phyloP scores from a whole-genome alignment of 2,888 invertebrate species.

The Hydropsyche betteni region DNA sequence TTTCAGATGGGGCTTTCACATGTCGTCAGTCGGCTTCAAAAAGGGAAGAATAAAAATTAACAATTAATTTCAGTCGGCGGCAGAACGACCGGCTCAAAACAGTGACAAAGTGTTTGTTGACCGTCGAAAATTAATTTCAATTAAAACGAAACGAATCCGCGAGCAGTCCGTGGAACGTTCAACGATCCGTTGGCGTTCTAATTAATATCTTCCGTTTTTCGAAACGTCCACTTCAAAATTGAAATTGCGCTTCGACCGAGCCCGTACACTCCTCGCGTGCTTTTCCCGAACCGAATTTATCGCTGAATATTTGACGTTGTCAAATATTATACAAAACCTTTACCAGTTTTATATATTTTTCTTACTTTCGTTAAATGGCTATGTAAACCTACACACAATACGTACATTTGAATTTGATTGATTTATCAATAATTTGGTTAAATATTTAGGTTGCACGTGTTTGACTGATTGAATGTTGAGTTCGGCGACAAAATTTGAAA shows the following conservation, averaged over 20 bases:
- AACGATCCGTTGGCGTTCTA: slow-evolving; percentile 5
- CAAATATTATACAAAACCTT: too few species aligned
- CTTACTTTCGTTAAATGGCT: too few species aligned
- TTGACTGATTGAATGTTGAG: too few species aligned
- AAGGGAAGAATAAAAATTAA: neutral
- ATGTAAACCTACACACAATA: too few species aligned
- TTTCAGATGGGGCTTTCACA: neutral
- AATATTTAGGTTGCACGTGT: too few species aligned
- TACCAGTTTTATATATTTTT: too few species aligned
- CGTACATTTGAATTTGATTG: too few species aligned
- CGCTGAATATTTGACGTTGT: neutral
- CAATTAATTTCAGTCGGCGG: slow-evolving; percentile 10
- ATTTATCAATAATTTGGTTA: too few species aligned
- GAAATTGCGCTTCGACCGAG: slow-evolving; percentile 11
- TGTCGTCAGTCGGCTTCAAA: neutral
- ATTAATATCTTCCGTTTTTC: slow-evolving; percentile 30
- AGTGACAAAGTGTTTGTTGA: slow-evolving; percentile 31
- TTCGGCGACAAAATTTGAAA: too few species aligned
- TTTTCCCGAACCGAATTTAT: slow-evolving; percentile 1
- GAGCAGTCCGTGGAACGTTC: neutral
- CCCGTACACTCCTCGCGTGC: neutral
- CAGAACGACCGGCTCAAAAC: neutral
- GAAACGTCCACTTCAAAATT: slow-evolving; percentile 1
- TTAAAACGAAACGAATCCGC: slow-evolving; percentile 22
- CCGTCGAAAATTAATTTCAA: slow-evolving; percentile 28